Percentiles rank a stretch among this genome's conserved stretches.
These are phyloP conservation scores for Carassius carassius DNA, from an alignment of 2,113 vertebrate species.

Conservation along the genomic window DNA sequence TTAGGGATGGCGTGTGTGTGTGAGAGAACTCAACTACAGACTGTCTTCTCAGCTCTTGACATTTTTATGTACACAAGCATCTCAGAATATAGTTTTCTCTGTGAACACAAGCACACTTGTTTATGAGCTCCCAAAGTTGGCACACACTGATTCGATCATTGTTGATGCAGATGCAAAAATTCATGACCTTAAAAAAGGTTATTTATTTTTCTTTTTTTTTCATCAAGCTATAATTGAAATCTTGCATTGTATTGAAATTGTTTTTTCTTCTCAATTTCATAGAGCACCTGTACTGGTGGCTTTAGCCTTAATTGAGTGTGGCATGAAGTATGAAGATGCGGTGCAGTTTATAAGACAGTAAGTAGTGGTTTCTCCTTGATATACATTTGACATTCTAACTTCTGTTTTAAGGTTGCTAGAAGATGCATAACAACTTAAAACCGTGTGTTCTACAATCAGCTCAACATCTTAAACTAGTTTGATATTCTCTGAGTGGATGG, in stretches of 20 bases:
- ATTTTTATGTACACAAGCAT: neutral
- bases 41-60: slow-evolving; percentile 12
- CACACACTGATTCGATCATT: neutral
- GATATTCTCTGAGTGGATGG: neutral
- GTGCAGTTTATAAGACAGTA: slow-evolving; percentile 99
- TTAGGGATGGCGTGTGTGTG: neutral
- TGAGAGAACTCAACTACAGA: slow-evolving; percentile 25
- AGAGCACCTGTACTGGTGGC: slow-evolving; percentile 98
- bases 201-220: neutral
- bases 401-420: slow-evolving; percentile 1
- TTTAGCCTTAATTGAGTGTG: slow-evolving; percentile 94
- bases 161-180: slow-evolving; percentile 21
- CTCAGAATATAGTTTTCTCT: neutral
- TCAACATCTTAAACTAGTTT: neutral
- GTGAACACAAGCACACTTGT: slow-evolving; percentile 12
- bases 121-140: neutral
- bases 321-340: slow-evolving; percentile 99
- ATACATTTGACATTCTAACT: neutral
- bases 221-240: neutral
- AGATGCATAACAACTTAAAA: neutral
- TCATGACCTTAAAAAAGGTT: neutral
- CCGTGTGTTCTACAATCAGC: neutral
- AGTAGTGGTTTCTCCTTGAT: slow-evolving; percentile 67
- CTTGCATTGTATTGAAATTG: neutral
- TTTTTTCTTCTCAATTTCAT: slow-evolving; percentile 36